Evolutionary conservation across 2,888 invertebrate species (phyloP).

Genomic region (Hydropsyche betteni): DNA sequence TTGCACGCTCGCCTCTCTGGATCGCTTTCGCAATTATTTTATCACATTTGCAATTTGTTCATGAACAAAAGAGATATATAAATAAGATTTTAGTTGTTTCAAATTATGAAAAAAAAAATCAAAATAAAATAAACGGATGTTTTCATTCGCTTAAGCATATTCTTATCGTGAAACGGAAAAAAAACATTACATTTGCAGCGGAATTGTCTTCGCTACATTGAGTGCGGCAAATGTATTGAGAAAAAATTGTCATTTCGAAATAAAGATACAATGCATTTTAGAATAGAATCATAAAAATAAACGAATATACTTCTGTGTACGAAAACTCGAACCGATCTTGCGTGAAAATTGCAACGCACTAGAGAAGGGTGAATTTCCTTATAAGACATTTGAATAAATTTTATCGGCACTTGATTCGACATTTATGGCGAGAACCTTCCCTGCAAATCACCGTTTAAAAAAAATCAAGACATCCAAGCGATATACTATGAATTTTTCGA

Average conservation of each 20-base stretch:
- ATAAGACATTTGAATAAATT: slow-evolving; percentile 49
- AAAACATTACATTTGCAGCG: neutral
- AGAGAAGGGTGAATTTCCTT: slow-evolving; percentile 23
- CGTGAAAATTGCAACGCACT: slow-evolving; percentile 33
- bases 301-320: neutral
- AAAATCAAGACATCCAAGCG: too few species aligned
- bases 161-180: neutral
- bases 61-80: too few species aligned
- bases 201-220: slow-evolving; percentile 17
- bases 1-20: too few species aligned
- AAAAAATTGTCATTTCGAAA: neutral
- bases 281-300: slow-evolving; percentile 13
- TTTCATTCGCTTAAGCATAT: slow-evolving; percentile 3
- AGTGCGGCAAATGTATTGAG: slow-evolving; percentile 3
- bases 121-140: too few species aligned
- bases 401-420: slow-evolving; percentile 47
- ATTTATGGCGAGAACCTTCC: slow-evolving; percentile 35
- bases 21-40: too few species aligned
- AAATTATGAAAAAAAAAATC: too few species aligned
- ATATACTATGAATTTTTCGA: too few species aligned
- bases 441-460: slow-evolving; percentile 15
- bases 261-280: neutral
- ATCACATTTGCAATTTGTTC: too few species aligned
- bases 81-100: too few species aligned
- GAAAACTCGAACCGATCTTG: slow-evolving; percentile 23